Evolutionary conservation across 2,888 invertebrate genomes (phyloP).

Genomic region (Nebria salina): DNA sequence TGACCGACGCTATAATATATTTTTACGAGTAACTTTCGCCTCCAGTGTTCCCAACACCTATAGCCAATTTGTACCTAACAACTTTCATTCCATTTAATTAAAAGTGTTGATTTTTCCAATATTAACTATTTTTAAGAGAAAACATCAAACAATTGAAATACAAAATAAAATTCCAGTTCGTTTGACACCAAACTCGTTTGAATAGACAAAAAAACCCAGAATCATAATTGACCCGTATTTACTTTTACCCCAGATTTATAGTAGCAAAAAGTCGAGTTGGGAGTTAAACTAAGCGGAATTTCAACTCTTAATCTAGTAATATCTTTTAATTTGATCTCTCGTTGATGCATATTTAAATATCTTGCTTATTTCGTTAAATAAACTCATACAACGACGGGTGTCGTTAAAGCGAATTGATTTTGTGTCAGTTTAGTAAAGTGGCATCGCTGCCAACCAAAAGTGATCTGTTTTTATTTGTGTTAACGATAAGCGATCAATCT

Average conservation of each 20-base stretch:
- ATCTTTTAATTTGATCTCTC: conserved; percentile 92
- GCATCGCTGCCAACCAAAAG: conserved; percentile 5
- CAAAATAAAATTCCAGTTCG: not conserved
- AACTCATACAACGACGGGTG: not conserved
- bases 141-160: not conserved
- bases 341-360: not conserved
- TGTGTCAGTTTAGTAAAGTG: not conserved
- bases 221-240: not conserved
- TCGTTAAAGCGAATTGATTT: not conserved
- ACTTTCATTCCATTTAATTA: not conserved
- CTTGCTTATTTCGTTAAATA: not conserved
- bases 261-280: not conserved
- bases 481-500: conserved; percentile 42
- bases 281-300: not conserved
- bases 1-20: not conserved
- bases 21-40: not conserved
- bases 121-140: too few relatives aligned
- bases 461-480: conserved; percentile 42
- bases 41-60: conserved; percentile 60
- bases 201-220: too few relatives aligned
- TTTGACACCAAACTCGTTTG: not conserved
- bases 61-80: not conserved
- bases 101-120: not conserved
- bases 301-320: conserved; percentile 71
- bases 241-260: not conserved